Evolutionary conservation across 1,140 invertebrate species (phyloP).

Genomic region (Drosophila aff.): DNA sequence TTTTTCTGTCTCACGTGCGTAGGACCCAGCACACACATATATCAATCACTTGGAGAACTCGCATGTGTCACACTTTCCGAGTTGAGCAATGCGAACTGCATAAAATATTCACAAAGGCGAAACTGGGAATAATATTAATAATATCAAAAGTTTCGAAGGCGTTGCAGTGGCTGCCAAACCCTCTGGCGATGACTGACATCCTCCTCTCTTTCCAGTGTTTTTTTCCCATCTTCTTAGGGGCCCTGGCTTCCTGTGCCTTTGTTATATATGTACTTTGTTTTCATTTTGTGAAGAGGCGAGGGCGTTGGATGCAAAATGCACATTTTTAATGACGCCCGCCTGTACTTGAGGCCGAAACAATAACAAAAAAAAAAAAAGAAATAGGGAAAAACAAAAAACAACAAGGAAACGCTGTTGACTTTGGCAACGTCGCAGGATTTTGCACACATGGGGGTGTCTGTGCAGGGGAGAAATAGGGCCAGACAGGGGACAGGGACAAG

Average conservation of each 20-base stretch:
- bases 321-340: conserved; percentile 77
- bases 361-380: conserved; percentile 17
- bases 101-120: conserved; percentile 51
- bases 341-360: conserved; percentile 67
- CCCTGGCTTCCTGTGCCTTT: conserved; percentile 54
- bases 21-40: conserved; percentile 29
- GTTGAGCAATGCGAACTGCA: conserved; percentile 57
- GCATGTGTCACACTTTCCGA: conserved; percentile 55
- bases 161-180: conserved; percentile 19
- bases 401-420: conserved; percentile 60
- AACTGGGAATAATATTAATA: conserved; percentile 16
- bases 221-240: conserved; percentile 5
- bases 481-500: neutral
- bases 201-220: neutral
- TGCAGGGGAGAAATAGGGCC: neutral
- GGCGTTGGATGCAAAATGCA: conserved; percentile 71
- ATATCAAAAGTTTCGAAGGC: conserved; percentile 27
- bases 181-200: conserved; percentile 12
- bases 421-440: conserved; percentile 57
- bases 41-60: conserved; percentile 66
- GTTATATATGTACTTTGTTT: conserved; percentile 36
- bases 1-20: conserved; percentile 60
- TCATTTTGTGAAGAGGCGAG: conserved; percentile 35
- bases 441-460: conserved; percentile 27
- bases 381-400: conserved; percentile 44